phyloP scores from a whole-genome alignment of 2,888 invertebrate genomes.

The Drosophila kanekoi region DNA sequence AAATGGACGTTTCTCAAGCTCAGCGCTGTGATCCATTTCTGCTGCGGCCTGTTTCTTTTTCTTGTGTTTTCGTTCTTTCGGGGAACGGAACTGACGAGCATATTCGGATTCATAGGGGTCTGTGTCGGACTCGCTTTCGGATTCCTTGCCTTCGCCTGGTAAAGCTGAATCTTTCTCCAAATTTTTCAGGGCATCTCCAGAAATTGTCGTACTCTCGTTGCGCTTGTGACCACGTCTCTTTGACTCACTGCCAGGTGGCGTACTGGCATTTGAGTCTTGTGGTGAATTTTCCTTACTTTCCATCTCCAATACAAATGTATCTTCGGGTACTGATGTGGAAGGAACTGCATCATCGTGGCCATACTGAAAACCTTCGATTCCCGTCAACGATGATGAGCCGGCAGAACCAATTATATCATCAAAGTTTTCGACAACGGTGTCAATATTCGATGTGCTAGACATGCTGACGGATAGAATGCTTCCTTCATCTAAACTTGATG shows the following conservation, averaged over 20 bases:
- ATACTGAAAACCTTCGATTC: constrained; percentile 82
- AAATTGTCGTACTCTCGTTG: constrained; percentile 86
- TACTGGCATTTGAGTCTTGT: constrained; percentile 67
- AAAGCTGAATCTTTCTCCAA: constrained; percentile 73
- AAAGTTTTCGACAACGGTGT: constrained; percentile 84
- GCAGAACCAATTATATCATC: constrained; percentile 83
- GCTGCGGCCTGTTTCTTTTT: constrained; percentile 83
- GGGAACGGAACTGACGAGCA: constrained; percentile 85
- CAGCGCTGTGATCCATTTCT: constrained; percentile 83
- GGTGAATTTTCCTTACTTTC: constrained; percentile 77
- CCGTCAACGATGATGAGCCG: constrained; percentile 84
- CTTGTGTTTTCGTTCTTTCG: constrained; percentile 82
- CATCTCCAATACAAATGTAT: constrained; percentile 77
- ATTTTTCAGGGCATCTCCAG: constrained; percentile 74
- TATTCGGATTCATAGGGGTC: constrained; percentile 86
- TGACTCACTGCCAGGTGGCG: constrained; percentile 74
- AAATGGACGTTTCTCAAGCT: constrained; percentile 82
- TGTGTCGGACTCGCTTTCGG: constrained; percentile 85
- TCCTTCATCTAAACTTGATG: constrained; percentile 87
- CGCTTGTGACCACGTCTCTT: constrained; percentile 86
- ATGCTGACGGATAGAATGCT: constrained; percentile 87
- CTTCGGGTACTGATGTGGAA: constrained; percentile 70
- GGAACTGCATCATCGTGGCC: constrained; percentile 70
- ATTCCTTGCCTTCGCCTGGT: constrained; percentile 84
- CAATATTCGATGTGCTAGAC: constrained; percentile 87